Evolutionary conservation across 2,797 vertebrate species (phyloP), one percentile per base, ranked within the genome.

Genomic region (Chromis chromis): DNA sequence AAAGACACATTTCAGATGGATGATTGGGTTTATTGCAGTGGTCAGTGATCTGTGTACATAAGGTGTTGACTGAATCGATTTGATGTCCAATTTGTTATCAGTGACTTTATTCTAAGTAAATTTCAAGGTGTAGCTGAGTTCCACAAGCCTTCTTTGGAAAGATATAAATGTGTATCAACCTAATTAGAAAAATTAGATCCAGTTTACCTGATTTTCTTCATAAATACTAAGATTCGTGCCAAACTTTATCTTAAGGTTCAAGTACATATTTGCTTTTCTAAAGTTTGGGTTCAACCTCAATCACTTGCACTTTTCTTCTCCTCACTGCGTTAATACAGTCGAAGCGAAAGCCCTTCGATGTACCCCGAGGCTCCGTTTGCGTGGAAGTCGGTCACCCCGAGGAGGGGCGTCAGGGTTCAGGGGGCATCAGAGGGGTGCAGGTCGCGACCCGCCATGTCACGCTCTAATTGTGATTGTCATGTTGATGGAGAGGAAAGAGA

Each of bases 391-490:
- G 22, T 62, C 74, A 77, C 68, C 22, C 49, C 50, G 54, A 54
- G 80, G 60, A 58, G 80, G 70, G 66, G 63, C 77, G 76, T 81
- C 53, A 71, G 65, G 61, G 86, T 87, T 87, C 68, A 84, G 67
- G 71, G 17, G 85, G 61, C 81, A 84, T 85, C 85, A 70, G 79
- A 67, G 61, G 57, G 81, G 71, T 70, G 65, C 66, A 84, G 93
- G 94, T 91, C 88, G 58, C 0, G 86, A 92, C 91, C 89, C 64
- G 61, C 58, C 69, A 65, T 93, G 91, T 92, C 87, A 86, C 58
- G 48, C 82, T 89, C 65, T 93, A 91, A 94, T 93, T 90, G 81
- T 88, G 89, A 93, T 91, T 90, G 92, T 92, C 91, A 93, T 78
- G 74, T 91, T 93, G 89, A 94, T 89, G 84, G 84, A 86, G 84